Evolutionary conservation across 1,140 invertebrate species (phyloP).

Genomic region (Trichonephila clavipes): DNA sequence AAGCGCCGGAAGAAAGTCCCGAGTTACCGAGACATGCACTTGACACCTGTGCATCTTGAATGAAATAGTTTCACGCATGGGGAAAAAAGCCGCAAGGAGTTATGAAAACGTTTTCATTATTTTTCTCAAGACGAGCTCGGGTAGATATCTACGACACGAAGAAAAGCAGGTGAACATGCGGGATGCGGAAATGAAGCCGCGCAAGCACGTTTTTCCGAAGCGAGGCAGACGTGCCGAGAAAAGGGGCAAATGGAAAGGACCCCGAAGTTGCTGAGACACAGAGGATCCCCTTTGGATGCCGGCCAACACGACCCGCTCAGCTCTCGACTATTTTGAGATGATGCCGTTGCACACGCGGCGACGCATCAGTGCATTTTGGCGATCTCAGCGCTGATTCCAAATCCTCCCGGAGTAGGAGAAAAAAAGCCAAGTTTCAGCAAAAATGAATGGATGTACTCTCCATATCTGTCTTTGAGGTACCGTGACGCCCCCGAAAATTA

Average conservation of each 20-base stretch:
- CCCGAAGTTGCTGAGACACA: slow-evolving; percentile 70
- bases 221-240: background rate
- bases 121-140: background rate
- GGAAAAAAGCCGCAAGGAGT: background rate
- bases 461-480: background rate
- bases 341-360: slow-evolving; percentile 30
- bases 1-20: background rate
- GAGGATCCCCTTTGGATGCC: slow-evolving; percentile 55
- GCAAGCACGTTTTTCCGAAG: slow-evolving; percentile 2
- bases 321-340: slow-evolving; percentile 61
- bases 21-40: background rate
- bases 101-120: background rate
- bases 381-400: slow-evolving; percentile 18
- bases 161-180: slow-evolving; percentile 13
- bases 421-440: slow-evolving; percentile 15
- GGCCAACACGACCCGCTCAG: slow-evolving; percentile 44
- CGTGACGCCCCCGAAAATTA: background rate
- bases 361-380: slow-evolving; percentile 46
- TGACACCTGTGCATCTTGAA: slow-evolving; percentile 33
- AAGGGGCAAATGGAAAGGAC: slow-evolving; percentile 70
- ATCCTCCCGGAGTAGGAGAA: background rate
- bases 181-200: slow-evolving; percentile 18
- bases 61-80: background rate
- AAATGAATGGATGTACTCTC: background rate
- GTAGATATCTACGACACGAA: background rate